Evolutionary conservation across 2,888 invertebrate genomes (phyloP).

Genomic region (Hylaea fasciaria): DNA sequence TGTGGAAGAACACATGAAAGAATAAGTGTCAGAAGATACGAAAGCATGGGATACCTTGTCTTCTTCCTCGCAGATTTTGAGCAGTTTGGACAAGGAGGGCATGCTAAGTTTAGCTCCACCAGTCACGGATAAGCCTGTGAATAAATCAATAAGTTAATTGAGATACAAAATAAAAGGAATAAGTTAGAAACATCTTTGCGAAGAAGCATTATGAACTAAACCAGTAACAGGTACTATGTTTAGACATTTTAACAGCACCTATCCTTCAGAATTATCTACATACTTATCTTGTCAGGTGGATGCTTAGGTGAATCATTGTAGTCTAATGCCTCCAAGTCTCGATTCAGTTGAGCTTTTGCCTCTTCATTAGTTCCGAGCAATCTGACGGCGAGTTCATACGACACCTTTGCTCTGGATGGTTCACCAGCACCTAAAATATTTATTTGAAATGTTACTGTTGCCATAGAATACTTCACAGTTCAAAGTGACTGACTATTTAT

Average conservation of each 20-base stretch:
- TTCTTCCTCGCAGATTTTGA: constrained; percentile 85
- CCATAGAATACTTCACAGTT: too few species aligned
- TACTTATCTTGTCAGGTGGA: constrained; percentile 55
- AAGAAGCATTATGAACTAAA: too few species aligned
- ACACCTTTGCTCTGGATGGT: constrained; percentile 86
- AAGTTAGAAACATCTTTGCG: too few species aligned
- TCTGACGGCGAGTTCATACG: constrained; percentile 86
- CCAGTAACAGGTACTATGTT: too few species aligned
- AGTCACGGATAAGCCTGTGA: constrained; percentile 64
- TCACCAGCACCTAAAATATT: constrained; percentile 79
- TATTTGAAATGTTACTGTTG: too few species aligned
- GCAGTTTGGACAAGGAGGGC: constrained; percentile 84
- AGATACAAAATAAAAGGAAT: too few species aligned
- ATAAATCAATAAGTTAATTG: background rate
- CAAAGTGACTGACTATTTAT: too few species aligned
- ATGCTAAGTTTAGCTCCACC: constrained; percentile 83
- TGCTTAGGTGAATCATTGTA: constrained; percentile 50
- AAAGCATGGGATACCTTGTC: constrained; percentile 68
- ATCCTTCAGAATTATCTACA: constrained; percentile 4
- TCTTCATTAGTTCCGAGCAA: constrained; percentile 78
- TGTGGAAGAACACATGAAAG: too few species aligned
- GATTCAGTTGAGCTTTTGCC: constrained; percentile 66
- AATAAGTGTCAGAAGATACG: background rate
- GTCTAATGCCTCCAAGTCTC: constrained; percentile 70
- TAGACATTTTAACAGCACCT: too few species aligned